Percentiles rank a stretch among this genome's conserved stretches.
These are phyloP conservation scores for Yponomeuta cagnagella DNA, from an alignment of 2,888 invertebrate species.

Conservation along the genomic window DNA sequence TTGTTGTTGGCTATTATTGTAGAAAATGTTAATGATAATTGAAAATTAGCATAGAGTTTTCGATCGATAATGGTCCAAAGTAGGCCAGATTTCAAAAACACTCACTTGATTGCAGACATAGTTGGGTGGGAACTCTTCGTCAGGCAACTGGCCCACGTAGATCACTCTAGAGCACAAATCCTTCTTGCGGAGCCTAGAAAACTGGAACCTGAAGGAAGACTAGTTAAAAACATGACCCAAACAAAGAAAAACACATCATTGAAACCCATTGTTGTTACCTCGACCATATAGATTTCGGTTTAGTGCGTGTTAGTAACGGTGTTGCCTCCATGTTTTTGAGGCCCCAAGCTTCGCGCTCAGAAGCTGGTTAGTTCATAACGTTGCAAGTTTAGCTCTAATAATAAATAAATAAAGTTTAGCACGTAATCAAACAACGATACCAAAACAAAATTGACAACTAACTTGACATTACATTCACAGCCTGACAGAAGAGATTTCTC, in stretches of 20 bases:
- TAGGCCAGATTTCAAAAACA: slow-evolving; percentile 17
- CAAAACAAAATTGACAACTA: slow-evolving; percentile 20
- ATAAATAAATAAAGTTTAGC: neutral
- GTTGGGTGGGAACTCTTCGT: slow-evolving; percentile 94
- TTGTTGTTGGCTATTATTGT: neutral
- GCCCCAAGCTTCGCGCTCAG: slow-evolving; percentile 16
- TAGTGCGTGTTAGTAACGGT: slow-evolving; percentile 55
- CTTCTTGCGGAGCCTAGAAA: slow-evolving; percentile 83
- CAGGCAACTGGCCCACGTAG: slow-evolving; percentile 83
- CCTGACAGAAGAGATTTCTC: neutral
- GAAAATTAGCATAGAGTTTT: neutral
- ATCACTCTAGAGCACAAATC: slow-evolving; percentile 87
- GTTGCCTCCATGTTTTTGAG: slow-evolving; percentile 57
- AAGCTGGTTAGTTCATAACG: neutral
- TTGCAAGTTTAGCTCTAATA: neutral
- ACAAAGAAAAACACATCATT: slow-evolving; percentile 25
- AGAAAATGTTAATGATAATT: neutral
- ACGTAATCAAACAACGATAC: slow-evolving; percentile 21
- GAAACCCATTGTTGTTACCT: slow-evolving; percentile 41
- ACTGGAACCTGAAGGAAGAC: slow-evolving; percentile 80
- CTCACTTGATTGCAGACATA: slow-evolving; percentile 93
- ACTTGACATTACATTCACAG: too few species aligned
- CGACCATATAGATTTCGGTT: slow-evolving; percentile 64
- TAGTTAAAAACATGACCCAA: slow-evolving; percentile 8
- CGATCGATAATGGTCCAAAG: neutral